Conservation (phyloP, 2,797 vertebrate species). For the Pseudochirops corinnae region DNA sequence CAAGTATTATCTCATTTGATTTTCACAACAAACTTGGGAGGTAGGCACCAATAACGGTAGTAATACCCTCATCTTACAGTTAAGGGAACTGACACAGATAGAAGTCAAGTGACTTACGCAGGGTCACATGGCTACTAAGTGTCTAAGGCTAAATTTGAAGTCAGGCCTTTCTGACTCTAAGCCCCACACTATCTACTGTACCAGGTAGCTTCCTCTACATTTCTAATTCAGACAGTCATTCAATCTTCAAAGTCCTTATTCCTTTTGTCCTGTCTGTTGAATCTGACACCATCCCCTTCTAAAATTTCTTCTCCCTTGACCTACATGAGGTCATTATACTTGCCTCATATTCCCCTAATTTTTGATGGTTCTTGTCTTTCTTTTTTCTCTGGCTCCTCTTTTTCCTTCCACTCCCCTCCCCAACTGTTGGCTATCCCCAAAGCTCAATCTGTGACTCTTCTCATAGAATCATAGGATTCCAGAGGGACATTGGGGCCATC, state of each 20-base stretch:
- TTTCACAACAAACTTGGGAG: no score
- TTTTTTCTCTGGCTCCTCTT: not conserved
- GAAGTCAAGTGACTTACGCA: no score
- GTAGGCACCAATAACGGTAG: no score
- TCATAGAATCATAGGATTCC: not conserved
- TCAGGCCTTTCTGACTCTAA: not conserved
- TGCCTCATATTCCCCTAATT: not conserved
- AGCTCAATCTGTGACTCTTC: not conserved
- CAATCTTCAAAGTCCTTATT: not conserved
- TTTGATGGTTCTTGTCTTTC: not conserved
- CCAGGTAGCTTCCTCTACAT: not conserved
- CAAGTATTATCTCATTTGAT: no score
- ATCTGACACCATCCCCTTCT: not conserved
- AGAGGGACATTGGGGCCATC: not conserved
- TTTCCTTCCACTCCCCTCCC: not conserved
- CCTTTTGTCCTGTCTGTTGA: not conserved
- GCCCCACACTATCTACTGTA: not conserved
- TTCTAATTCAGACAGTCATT: not conserved
- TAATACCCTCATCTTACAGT: no score
- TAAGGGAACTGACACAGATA: no score
- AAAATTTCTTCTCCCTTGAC: not conserved
- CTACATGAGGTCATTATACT: not conserved
- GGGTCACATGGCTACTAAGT: not conserved
- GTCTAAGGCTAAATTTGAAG: not conserved
- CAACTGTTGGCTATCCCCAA: not conserved